These are phyloP conservation scores for Halcyon smyrnensis DNA, from an alignment of 2,797 vertebrate species.

Conservation along the genomic window DNA sequence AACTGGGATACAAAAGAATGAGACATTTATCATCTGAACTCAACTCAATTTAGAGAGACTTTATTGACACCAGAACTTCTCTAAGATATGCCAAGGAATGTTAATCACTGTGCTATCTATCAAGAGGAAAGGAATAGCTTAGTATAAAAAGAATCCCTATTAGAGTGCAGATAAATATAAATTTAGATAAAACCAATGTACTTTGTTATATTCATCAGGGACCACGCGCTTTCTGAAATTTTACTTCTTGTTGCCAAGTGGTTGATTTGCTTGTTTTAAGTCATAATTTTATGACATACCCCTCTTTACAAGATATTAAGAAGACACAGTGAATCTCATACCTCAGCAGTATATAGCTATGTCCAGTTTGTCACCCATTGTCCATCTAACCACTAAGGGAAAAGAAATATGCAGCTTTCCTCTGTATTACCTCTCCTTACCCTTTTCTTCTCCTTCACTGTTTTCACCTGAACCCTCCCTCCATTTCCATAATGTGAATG, in stretches of 20 bases:
- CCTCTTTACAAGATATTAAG: background rate
- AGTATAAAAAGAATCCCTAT: constrained; percentile 10
- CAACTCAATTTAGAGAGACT: constrained; percentile 33
- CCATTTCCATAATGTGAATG: background rate
- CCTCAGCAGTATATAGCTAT: background rate
- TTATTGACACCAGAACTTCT: constrained; percentile 70
- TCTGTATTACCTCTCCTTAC: background rate
- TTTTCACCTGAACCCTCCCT: background rate
- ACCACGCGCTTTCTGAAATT: background rate
- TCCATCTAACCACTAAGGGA: background rate
- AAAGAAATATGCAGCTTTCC: background rate
- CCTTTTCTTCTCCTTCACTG: background rate
- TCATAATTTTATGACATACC: background rate
- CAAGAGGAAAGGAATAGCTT: constrained; percentile 13
- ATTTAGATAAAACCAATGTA: background rate
- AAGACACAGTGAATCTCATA: background rate
- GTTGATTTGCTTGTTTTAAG: constrained; percentile 1
- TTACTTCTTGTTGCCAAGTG: background rate
- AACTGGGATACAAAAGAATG: constrained; percentile 16
- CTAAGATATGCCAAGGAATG: constrained; percentile 57
- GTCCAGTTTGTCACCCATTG: background rate
- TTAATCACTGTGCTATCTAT: constrained; percentile 51
- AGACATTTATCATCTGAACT: constrained; percentile 47
- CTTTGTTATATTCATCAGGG: background rate
- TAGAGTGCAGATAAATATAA: constrained; percentile 32